Evolutionary conservation across 2,113 vertebrate species (phyloP).

Genomic region (Austrofundulus limnaeus): DNA sequence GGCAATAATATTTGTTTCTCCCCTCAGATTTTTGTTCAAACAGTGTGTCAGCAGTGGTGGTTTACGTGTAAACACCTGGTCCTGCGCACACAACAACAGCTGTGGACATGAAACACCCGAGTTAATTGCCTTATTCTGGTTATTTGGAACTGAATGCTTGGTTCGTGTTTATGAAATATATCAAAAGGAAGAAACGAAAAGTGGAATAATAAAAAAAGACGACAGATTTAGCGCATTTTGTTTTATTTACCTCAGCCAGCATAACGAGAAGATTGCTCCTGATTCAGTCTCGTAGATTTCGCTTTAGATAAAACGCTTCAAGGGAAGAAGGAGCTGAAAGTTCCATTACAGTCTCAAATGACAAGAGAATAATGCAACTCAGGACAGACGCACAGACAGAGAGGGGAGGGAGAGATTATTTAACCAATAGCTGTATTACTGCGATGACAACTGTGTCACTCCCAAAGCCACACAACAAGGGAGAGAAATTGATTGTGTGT

Average conservation of each 20-base stretch:
- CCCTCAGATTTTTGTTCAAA: conserved; percentile 68
- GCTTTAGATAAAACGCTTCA: conserved; percentile 40
- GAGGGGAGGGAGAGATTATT: conserved; percentile 44
- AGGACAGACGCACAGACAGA: conserved; percentile 28
- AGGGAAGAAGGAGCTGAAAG: conserved; percentile 21
- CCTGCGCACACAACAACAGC: conserved; percentile 54
- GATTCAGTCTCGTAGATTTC: conserved; percentile 37
- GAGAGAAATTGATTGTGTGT: conserved; percentile 21
- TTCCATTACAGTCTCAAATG: conserved; percentile 47
- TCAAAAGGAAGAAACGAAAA: background rate
- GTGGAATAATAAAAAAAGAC: background rate
- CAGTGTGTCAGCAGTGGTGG: conserved; percentile 61
- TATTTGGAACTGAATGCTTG: conserved; percentile 3
- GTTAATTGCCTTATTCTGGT: conserved; percentile 23
- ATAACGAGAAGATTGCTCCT: conserved; percentile 52
- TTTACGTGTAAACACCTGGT: conserved; percentile 72
- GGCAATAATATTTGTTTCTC: conserved; percentile 75
- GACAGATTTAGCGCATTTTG: conserved; percentile 27
- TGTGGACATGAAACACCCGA: conserved; percentile 50
- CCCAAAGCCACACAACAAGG: conserved; percentile 54
- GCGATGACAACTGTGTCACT: conserved; percentile 74
- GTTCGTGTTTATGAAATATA: background rate
- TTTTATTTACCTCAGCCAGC: conserved; percentile 71
- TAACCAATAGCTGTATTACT: conserved; percentile 61
- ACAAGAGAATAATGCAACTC: conserved; percentile 18